These are phyloP conservation scores for Spicauda simplicius DNA, from an alignment of 2,888 invertebrate species.

Conservation along the genomic window DNA sequence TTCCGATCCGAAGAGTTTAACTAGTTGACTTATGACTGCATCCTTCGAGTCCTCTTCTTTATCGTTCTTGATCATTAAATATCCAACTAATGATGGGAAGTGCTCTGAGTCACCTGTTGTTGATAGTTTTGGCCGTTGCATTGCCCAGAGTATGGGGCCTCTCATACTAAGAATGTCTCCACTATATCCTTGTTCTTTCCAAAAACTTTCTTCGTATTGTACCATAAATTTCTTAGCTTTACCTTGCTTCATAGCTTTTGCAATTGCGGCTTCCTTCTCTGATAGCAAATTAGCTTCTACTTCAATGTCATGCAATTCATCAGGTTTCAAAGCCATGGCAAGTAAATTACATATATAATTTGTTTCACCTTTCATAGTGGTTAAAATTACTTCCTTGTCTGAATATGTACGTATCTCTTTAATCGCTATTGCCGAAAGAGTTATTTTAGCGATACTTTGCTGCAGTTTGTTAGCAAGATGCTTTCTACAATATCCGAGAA, in stretches of 20 bases:
- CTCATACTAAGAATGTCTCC: constrained; percentile 75
- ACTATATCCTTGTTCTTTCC: constrained; percentile 68
- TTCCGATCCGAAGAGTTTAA: constrained; percentile 66
- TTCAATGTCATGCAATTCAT: constrained; percentile 64
- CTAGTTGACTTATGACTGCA: constrained; percentile 67
- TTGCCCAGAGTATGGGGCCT: constrained; percentile 80
- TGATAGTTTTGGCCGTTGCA: constrained; percentile 66
- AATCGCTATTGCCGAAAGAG: constrained; percentile 58
- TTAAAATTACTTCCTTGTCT: constrained; percentile 66
- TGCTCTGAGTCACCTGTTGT: constrained; percentile 58
- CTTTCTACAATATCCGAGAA: constrained; percentile 68
- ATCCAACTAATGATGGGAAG: constrained; percentile 64
- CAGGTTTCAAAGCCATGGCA: constrained; percentile 74
- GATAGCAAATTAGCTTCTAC: constrained; percentile 64
- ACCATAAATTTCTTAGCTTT: constrained; percentile 63
- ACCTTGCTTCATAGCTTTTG: constrained; percentile 58
- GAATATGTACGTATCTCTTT: constrained; percentile 65
- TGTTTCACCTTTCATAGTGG: constrained; percentile 68
- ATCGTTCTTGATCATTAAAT: constrained; percentile 57
- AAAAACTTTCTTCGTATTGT: constrained; percentile 70
- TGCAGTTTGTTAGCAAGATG: constrained; percentile 61
- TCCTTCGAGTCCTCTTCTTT: constrained; percentile 53
- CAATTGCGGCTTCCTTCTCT: constrained; percentile 50
- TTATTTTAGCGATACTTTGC: constrained; percentile 68
- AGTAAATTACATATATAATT: constrained; percentile 71